Percentiles rank a stretch among this genome's conserved stretches.
Evolutionary conservation across 2,797 vertebrate species (phyloP).

Genomic region (Mycteria americana): DNA sequence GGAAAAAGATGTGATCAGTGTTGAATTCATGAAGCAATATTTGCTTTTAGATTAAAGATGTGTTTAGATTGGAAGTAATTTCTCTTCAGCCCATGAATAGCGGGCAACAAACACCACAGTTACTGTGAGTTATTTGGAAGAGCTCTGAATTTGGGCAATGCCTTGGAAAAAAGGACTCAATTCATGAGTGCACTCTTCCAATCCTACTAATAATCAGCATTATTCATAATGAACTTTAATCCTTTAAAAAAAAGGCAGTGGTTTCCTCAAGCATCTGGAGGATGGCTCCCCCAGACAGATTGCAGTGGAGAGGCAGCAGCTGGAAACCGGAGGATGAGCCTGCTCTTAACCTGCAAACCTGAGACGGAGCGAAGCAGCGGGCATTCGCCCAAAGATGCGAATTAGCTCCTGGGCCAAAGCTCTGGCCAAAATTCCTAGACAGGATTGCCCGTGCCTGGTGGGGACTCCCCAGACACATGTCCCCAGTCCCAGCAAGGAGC

Average conservation of each 20-base stretch:
- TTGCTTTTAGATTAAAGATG: slow-evolving; percentile 37
- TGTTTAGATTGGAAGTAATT: slow-evolving; percentile 23
- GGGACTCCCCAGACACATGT: not conserved
- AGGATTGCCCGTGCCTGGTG: not conserved
- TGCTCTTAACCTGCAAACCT: not conserved
- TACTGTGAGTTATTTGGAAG: not conserved
- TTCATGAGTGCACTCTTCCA: not conserved
- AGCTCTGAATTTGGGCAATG: not conserved
- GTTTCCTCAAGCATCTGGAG: not conserved
- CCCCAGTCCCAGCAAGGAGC: not conserved
- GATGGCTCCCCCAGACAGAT: not conserved
- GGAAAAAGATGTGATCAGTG: slow-evolving; percentile 50
- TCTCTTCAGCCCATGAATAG: not conserved
- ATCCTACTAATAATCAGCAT: not conserved
- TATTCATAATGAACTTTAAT: not conserved
- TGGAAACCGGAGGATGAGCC: not conserved
- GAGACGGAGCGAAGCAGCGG: not conserved
- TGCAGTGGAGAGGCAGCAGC: not conserved
- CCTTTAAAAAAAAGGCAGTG: not conserved
- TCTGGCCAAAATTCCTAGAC: not conserved
- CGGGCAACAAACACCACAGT: not conserved
- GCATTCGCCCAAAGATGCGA: not conserved
- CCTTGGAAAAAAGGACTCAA: not conserved
- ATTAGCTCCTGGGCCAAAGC: not conserved
- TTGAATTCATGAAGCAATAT: not conserved